A percentile compares a stretch with the other conserved stretches of the same genome.
Conservation (phyloP, 2,113 vertebrate genomes). For the Dasyornis broadbenti region DNA sequence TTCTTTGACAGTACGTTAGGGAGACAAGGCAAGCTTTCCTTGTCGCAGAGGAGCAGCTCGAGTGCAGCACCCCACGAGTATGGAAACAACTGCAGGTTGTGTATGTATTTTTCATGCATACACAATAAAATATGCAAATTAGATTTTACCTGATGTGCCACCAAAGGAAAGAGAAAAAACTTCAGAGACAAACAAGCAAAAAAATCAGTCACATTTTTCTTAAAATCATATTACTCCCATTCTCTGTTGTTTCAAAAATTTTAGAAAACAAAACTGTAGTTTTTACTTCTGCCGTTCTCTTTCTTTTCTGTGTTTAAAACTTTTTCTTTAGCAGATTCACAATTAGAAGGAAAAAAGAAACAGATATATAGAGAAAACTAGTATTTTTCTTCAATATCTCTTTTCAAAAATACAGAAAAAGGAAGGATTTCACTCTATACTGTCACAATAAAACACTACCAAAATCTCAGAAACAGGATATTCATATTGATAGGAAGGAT, state of each 20-base stretch:
- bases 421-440: neutral
- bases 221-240: neutral
- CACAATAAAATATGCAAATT: neutral
- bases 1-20: neutral
- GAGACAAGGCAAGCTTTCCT: neutral
- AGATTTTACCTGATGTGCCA: conserved; percentile 9
- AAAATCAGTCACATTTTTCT: neutral
- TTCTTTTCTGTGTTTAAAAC: neutral
- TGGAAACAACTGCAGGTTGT: conserved; percentile 25
- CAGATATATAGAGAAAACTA: neutral
- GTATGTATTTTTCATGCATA: conserved; percentile 33
- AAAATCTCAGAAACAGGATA: neutral
- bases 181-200: neutral
- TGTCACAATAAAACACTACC: neutral
- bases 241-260: neutral
- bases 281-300: neutral
- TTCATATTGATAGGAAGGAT: neutral
- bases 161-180: neutral
- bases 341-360: neutral
- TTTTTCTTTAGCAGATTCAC: neutral
- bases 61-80: neutral
- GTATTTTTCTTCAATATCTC: neutral
- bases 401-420: neutral
- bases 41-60: neutral
- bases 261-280: neutral